A percentile compares a stretch with the other conserved stretches of the same genome.
Conservation (phyloP, 2,797 vertebrate species). For the Tangara arthus region DNA sequence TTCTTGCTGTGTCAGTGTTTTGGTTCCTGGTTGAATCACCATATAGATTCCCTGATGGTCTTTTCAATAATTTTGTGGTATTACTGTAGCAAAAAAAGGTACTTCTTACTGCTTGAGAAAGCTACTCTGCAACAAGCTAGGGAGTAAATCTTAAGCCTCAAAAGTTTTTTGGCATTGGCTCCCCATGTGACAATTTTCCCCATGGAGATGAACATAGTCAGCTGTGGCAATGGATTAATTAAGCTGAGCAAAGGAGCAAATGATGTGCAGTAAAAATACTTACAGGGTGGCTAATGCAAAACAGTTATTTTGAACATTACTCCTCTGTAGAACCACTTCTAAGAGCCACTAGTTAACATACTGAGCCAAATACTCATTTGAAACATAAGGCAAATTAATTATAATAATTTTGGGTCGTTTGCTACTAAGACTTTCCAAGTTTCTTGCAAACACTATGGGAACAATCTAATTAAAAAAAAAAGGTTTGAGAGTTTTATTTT, state of each 20-base stretch:
- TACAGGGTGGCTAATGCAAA: background rate
- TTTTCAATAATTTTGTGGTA: background rate
- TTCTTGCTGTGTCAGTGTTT: background rate
- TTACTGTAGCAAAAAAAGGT: background rate
- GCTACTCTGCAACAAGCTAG: background rate
- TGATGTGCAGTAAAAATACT: background rate
- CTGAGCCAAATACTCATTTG: background rate
- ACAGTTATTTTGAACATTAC: background rate
- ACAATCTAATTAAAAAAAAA: background rate
- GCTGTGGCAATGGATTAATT: background rate
- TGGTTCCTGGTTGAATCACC: background rate
- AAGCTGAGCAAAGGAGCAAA: background rate
- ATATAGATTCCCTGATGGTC: background rate
- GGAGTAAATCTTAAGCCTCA: background rate
- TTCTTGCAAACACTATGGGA: background rate
- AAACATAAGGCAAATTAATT: background rate
- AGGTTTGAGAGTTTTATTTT: background rate
- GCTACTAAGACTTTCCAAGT: background rate
- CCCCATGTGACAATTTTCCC: background rate
- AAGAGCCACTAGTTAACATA: background rate
- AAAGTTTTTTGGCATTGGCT: background rate
- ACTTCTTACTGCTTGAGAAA: background rate
- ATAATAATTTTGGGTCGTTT: background rate
- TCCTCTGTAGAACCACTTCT: background rate
- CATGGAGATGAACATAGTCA: background rate